Evolutionary conservation across 2,797 vertebrate species (phyloP).

Genomic region (Xenentodon cancila): DNA sequence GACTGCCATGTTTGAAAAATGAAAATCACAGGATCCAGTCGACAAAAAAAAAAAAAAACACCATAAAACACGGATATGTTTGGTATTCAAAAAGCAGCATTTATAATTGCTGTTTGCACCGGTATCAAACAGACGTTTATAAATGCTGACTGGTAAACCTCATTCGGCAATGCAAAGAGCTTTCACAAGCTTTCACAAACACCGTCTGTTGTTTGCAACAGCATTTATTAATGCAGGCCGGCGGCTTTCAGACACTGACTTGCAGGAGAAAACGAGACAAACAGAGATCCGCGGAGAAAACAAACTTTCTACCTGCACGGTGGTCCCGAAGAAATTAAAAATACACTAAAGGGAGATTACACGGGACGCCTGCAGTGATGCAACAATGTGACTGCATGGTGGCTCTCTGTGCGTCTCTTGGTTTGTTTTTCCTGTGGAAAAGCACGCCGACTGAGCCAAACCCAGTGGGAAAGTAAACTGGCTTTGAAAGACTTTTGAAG

Average conservation of each 20-base stretch:
- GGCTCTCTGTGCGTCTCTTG: too few species aligned
- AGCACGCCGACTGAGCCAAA: too few species aligned
- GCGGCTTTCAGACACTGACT: too few species aligned
- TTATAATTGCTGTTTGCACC: neutral
- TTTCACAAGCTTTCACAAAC: neutral
- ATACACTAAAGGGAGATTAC: neutral
- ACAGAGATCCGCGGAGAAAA: too few species aligned
- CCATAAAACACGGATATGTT: neutral
- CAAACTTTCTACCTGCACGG: too few species aligned
- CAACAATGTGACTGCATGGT: too few species aligned
- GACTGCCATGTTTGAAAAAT: neutral
- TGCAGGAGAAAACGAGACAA: too few species aligned
- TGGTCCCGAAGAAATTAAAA: neutral
- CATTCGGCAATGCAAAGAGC: neutral
- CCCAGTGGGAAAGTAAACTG: too few species aligned
- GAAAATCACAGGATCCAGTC: conserved; percentile 11
- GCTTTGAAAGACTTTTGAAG: too few species aligned
- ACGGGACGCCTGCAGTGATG: too few species aligned
- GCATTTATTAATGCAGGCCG: too few species aligned
- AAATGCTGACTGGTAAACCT: neutral
- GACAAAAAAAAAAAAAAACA: neutral
- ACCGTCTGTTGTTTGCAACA: neutral
- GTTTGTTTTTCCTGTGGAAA: too few species aligned
- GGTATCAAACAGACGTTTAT: neutral
- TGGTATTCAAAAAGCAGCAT: neutral